A percentile compares a stretch with the other conserved stretches of the same genome.
Conservation (phyloP, 2,113 vertebrate genomes). For the Sander vitreus region DNA sequence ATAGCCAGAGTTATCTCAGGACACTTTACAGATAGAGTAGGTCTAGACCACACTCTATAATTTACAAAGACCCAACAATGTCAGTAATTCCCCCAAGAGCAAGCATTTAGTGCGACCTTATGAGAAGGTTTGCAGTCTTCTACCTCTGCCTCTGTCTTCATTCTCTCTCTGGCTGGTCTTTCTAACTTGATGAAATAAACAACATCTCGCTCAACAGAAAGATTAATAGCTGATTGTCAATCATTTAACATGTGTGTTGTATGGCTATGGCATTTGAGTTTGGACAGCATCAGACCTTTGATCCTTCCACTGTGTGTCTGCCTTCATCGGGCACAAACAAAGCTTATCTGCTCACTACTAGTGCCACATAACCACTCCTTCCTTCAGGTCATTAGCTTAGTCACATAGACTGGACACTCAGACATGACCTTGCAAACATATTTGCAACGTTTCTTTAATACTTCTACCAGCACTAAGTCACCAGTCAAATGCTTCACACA, state of each 20-base stretch:
- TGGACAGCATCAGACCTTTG: conserved; percentile 41
- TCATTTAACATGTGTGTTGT: conserved; percentile 7
- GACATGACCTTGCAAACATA: neutral
- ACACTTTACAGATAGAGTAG: no score
- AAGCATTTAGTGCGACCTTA: no score
- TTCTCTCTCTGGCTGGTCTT: neutral
- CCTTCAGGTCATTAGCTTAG: neutral
- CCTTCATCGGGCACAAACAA: conserved; percentile 21
- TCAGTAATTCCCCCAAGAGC: no score
- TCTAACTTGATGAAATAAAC: conserved; percentile 22
- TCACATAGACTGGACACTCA: neutral
- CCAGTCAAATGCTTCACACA: neutral
- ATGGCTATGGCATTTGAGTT: conserved; percentile 19
- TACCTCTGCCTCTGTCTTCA: neutral
- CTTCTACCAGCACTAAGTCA: neutral
- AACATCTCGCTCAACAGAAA: neutral
- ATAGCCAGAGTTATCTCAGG: no score
- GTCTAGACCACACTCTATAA: no score
- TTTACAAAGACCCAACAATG: no score
- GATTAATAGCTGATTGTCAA: conserved; percentile 21
- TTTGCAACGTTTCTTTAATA: neutral
- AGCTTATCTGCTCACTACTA: neutral
- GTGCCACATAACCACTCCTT: conserved; percentile 1
- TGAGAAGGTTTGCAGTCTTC: neutral
- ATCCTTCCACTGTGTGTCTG: conserved; percentile 35